Evolutionary conservation across 2,113 vertebrate genomes (phyloP), one percentile per base, ranked within the genome.

Genomic region (Bolborhynchus lineola): DNA sequence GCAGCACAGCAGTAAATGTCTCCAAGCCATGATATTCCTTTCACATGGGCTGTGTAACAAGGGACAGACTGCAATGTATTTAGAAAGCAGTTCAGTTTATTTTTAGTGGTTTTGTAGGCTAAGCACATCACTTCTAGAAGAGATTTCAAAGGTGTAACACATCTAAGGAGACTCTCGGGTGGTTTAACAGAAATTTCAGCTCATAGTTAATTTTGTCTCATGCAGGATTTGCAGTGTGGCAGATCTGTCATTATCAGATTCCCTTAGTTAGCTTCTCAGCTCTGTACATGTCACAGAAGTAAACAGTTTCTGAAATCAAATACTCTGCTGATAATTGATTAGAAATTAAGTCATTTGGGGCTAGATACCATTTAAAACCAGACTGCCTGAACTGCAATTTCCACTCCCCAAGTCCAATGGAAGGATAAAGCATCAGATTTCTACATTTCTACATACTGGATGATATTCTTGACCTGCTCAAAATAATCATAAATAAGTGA

Each of bases 1-100:
- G 95, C 86, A 20, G 31, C 35, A 24, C 86, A 47, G 60, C 49
- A 92, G 52, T 81, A 90, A 46, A 88, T 1, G 11, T 91, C 97
- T 98, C 98, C 95, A 26, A 98, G 96, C 97, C 96, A 96, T 57
- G 98, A 71, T 12, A 97, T 96, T 74, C 94, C 91, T 29, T 74
- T 98, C 88, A 97, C 97, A 85, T 96, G 97, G 50, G 97, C 96
- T 85, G 97, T 88, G 39, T 97, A 98, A 76, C 46, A 79, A 67
- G 91, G 49, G 12, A 86, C 89, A 42, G 77, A 67, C 98, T 98
- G 89, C 13, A 96, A 97, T 69, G 13, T 33, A 69, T 55, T 60
- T 80, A 26, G 87, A 87, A 52, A 86, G 16, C 7, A 28, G 18
- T 7, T 65, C 12, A 7, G 55, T 72, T 93, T 81, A 29, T 46